Evolutionary conservation across 2,797 vertebrate genomes (phyloP).

Genomic region (Atherinosoma microstoma): DNA sequence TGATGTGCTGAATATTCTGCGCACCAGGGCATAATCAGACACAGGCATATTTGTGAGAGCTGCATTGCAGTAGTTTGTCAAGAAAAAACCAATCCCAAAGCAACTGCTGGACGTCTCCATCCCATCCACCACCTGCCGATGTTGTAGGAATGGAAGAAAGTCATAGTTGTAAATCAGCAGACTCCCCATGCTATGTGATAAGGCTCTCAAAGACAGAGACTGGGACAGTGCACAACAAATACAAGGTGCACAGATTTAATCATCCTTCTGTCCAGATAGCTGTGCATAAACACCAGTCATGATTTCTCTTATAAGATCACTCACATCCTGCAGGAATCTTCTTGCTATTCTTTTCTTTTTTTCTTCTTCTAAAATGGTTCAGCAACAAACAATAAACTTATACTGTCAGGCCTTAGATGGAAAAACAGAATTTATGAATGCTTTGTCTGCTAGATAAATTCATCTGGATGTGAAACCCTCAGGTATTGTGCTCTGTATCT

Average conservation of each 20-base stretch:
- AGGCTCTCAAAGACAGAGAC: slow-evolving; percentile 36
- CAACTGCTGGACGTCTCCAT: slow-evolving; percentile 65
- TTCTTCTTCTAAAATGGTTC: slow-evolving; percentile 18
- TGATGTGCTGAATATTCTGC: slow-evolving; percentile 51
- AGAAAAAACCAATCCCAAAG: slow-evolving; percentile 67
- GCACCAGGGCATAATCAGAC: slow-evolving; percentile 41
- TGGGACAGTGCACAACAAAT: slow-evolving; percentile 10
- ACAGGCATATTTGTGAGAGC: slow-evolving; percentile 52
- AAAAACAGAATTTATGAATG: slow-evolving; percentile 5
- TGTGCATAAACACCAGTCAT: slow-evolving; percentile 4
- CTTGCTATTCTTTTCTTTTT: not conserved
- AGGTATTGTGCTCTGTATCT: slow-evolving; percentile 15
- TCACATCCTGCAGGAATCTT: slow-evolving; percentile 7
- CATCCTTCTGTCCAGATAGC: slow-evolving; percentile 10
- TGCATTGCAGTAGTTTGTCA: slow-evolving; percentile 73
- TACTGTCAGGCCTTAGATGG: not conserved
- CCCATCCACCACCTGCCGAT: slow-evolving; percentile 70
- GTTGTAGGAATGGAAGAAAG: slow-evolving; percentile 54
- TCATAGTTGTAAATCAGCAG: slow-evolving; percentile 62
- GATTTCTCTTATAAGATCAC: slow-evolving; percentile 10
- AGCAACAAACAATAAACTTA: slow-evolving; percentile 16
- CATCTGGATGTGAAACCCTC: slow-evolving; percentile 16
- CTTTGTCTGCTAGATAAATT: slow-evolving; percentile 13
- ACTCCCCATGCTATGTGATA: slow-evolving; percentile 47
- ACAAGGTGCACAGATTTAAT: slow-evolving; percentile 27